Conservation (phyloP, 2,888 invertebrate genomes). For the Ectemnius cavifrons region DNA sequence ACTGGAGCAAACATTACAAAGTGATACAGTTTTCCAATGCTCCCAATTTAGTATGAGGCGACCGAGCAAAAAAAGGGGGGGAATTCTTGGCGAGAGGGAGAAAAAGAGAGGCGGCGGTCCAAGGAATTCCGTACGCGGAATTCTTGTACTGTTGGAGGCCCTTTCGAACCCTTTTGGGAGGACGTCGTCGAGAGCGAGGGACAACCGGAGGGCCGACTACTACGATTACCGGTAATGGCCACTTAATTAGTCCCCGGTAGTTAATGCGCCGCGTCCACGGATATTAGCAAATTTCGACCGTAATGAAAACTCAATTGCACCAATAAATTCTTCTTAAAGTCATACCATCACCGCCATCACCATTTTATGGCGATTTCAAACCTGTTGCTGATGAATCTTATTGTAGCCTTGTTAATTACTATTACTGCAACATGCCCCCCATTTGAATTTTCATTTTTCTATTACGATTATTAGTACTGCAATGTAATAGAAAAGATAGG, state of each 20-base stretch:
- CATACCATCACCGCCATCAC: background rate
- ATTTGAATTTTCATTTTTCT: background rate
- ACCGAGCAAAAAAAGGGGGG: conserved; percentile 14
- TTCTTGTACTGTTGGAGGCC: conserved; percentile 17
- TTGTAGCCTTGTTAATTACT: no score
- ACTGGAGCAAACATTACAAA: no score
- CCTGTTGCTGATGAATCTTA: no score
- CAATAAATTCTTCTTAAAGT: background rate
- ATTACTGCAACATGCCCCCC: no score
- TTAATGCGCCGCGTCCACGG: conserved; percentile 9
- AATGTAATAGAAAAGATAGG: background rate
- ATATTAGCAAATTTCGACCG: conserved; percentile 24
- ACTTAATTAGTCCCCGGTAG: conserved; percentile 28
- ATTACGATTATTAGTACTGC: background rate
- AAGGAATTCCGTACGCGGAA: conserved; percentile 47
- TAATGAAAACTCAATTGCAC: conserved; percentile 13
- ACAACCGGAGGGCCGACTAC: background rate
- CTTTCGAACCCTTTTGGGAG: background rate
- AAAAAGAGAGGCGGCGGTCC: conserved; percentile 12
- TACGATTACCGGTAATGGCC: conserved; percentile 11
- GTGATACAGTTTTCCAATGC: conserved; percentile 10
- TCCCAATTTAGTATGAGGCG: background rate
- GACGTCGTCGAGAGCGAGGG: conserved; percentile 1
- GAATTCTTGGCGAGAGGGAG: conserved; percentile 25
- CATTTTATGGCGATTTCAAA: no score